Percentiles rank a stretch among this genome's conserved stretches.
Evolutionary conservation across 2,797 vertebrate species (phyloP).

Genomic region (Denticeps clupeoides): DNA sequence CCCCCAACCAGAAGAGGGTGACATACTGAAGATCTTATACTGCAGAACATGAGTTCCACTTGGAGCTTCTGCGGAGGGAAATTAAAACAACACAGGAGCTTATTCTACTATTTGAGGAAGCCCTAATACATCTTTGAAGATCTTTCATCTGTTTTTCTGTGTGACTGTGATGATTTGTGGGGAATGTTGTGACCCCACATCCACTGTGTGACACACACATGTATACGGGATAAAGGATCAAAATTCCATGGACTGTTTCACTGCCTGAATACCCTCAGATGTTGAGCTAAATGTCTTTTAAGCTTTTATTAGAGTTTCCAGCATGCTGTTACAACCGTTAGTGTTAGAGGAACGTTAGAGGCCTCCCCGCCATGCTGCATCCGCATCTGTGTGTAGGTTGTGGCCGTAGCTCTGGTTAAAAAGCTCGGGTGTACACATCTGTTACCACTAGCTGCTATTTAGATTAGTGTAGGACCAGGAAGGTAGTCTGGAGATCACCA

Average conservation of each 20-base stretch:
- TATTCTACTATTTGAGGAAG: too few relatives aligned
- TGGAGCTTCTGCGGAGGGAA: too few relatives aligned
- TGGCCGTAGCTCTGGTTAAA: conserved; percentile 7
- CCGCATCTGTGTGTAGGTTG: too few relatives aligned
- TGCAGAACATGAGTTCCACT: too few relatives aligned
- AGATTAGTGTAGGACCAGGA: conserved; percentile 11
- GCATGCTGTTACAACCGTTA: conserved; percentile 34
- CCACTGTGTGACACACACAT: neutral
- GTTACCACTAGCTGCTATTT: conserved; percentile 22
- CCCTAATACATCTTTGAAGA: too few relatives aligned
- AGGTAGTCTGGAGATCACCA: too few relatives aligned
- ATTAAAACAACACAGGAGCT: too few relatives aligned
- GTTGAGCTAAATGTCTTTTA: conserved; percentile 2
- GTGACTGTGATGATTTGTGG: neutral
- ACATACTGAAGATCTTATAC: conserved; percentile 1
- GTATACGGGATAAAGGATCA: neutral
- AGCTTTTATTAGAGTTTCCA: conserved; percentile 9
- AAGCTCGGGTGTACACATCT: conserved; percentile 4
- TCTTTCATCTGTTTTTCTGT: neutral
- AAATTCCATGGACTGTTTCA: conserved; percentile 18
- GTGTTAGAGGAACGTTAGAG: conserved; percentile 21
- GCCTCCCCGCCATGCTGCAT: too few relatives aligned
- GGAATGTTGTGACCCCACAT: neutral
- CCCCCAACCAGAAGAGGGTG: conserved; percentile 8
- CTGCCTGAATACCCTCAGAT: conserved; percentile 38